phyloP scores from a whole-genome alignment of 2,888 invertebrate genomes.

The Apoda limacodes region DNA sequence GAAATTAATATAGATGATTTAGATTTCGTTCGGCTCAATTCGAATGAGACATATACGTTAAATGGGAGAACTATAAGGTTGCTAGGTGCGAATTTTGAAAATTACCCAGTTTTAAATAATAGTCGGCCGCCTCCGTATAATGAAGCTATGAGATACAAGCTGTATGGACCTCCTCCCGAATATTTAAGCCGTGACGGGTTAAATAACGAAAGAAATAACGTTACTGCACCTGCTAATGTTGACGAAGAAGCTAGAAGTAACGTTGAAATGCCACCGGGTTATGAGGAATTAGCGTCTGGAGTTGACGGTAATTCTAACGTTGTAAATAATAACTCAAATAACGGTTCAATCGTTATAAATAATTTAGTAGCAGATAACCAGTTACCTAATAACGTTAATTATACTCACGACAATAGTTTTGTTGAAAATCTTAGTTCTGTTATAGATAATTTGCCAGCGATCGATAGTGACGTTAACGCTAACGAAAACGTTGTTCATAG shows the following conservation, averaged over 20 bases:
- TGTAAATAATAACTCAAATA: conserved; percentile 7
- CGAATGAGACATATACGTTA: conserved; percentile 52
- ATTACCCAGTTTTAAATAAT: conserved; percentile 34
- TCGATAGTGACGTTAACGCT: conserved; percentile 52
- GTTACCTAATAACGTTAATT: conserved; percentile 14
- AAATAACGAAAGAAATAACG: conserved; percentile 19
- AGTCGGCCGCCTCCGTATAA: conserved; percentile 48
- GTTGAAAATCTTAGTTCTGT: conserved; percentile 34
- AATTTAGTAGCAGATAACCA: background rate
- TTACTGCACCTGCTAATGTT: conserved; percentile 18
- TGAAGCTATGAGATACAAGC: conserved; percentile 48
- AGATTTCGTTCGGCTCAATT: conserved; percentile 40
- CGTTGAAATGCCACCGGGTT: conserved; percentile 52
- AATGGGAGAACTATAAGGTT: conserved; percentile 54
- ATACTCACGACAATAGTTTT: conserved; percentile 1
- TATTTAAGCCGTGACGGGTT: conserved; percentile 42
- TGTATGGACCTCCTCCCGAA: conserved; percentile 54
- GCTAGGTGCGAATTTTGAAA: conserved; percentile 50
- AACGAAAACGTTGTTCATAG: too few relatives aligned
- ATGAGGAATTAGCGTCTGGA: conserved; percentile 38
- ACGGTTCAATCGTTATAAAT: conserved; percentile 6
- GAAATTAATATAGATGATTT: conserved; percentile 46
- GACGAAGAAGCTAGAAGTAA: conserved; percentile 44
- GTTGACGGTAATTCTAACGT: conserved; percentile 18
- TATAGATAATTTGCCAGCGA: conserved; percentile 54